These are phyloP conservation scores for Neosilurus hyrtlii DNA, from an alignment of 2,797 vertebrate species.

Conservation along the genomic window DNA sequence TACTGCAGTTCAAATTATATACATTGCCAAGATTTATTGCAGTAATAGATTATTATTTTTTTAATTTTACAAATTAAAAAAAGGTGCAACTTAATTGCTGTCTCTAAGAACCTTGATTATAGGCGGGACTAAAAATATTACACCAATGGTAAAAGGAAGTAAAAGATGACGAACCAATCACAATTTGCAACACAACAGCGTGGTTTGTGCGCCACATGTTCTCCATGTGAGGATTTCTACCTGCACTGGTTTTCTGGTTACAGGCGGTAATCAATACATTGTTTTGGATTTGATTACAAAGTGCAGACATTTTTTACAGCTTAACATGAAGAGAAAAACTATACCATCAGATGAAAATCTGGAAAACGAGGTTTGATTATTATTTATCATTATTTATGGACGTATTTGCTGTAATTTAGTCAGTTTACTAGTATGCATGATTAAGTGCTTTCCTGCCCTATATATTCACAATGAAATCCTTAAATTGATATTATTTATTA, in stretches of 20 bases:
- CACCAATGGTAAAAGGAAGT: slow-evolving; percentile 19
- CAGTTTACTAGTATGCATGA: neutral
- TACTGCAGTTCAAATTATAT: neutral
- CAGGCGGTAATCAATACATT: neutral
- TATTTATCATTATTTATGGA: neutral
- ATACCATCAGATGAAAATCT: slow-evolving; percentile 1
- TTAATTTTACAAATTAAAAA: too few species aligned
- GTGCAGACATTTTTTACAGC: too few species aligned
- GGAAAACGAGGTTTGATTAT: slow-evolving; percentile 31
- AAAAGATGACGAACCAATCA: neutral
- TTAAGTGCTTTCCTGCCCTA: neutral
- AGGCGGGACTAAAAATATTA: slow-evolving; percentile 7
- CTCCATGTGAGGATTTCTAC: slow-evolving; percentile 43
- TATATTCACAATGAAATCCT: neutral
- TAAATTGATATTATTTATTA: neutral
- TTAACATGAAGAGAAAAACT: slow-evolving; percentile 50
- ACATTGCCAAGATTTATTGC: neutral
- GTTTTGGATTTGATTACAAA: neutral
- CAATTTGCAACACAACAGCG: rapidly evolving
- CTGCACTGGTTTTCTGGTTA: neutral
- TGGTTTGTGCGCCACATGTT: slow-evolving; percentile 24
- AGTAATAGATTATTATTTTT: too few species aligned
- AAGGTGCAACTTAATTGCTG: neutral
- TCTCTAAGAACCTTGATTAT: slow-evolving; percentile 31
- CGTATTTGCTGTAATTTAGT: neutral